Percentiles rank a stretch among this genome's conserved stretches.
Conservation (phyloP, 1,140 invertebrate genomes). For the Drosophila melanogaster region Release_6_plus_ISO1_MT NC_004354.4:3456001-3456500, state of each 20-base stretch:
- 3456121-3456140: too few species aligned
- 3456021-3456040: not conserved
- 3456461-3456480: conserved; percentile 70
- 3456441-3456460: conserved; percentile 41
- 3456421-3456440: conserved; percentile 1
- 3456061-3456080: not conserved
- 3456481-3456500: conserved; percentile 72
- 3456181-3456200: not conserved
- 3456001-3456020: too few species aligned
- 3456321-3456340: conserved; percentile 6
- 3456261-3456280: conserved; percentile 39
- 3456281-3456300: conserved; percentile 20
- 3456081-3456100: too few species aligned
- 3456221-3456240: conserved; percentile 7
- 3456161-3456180: not conserved
- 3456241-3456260: conserved; percentile 16
- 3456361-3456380: conserved; percentile 3
- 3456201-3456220: conserved; percentile 13
- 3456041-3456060: not conserved
- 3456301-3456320: conserved; percentile 27
- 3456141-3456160: not conserved
- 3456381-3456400: not conserved
- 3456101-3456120: too few species aligned
- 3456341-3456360: conserved; percentile 1
- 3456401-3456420: not conserved